Evolutionary conservation across 1,140 invertebrate genomes (phyloP).

Genomic region (Yoshiicerus persimilis): DNA sequence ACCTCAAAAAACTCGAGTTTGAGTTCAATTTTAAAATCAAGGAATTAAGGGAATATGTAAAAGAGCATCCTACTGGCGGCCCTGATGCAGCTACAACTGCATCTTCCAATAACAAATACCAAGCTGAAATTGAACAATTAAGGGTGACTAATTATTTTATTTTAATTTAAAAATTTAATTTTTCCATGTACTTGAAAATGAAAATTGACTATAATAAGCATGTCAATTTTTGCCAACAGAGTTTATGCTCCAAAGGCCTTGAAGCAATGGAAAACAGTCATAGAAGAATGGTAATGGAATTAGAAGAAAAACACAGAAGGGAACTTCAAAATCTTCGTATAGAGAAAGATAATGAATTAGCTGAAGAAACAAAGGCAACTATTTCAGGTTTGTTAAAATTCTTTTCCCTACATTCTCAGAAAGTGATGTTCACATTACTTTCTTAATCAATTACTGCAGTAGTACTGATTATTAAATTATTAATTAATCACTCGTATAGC

Average conservation of each 20-base stretch:
- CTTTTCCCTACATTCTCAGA: too few relatives aligned
- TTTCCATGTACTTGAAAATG: not conserved
- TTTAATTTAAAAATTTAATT: not conserved
- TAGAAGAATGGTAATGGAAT: constrained; percentile 75
- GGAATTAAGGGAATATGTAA: constrained; percentile 39
- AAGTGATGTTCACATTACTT: too few relatives aligned
- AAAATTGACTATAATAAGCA: not conserved
- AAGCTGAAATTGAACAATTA: constrained; percentile 82
- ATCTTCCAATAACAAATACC: constrained; percentile 61
- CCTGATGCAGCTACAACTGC: constrained; percentile 9
- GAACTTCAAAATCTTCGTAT: constrained; percentile 66
- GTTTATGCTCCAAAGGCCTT: constrained; percentile 81
- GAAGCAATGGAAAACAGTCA: constrained; percentile 85
- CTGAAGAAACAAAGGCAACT: constrained; percentile 78
- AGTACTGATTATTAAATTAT: not conserved
- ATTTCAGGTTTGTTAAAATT: constrained; percentile 53
- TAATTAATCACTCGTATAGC: not conserved
- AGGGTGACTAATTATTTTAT: constrained; percentile 57
- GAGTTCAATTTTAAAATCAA: constrained; percentile 43
- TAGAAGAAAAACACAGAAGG: constrained; percentile 78
- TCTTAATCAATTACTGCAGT: not conserved
- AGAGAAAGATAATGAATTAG: constrained; percentile 84
- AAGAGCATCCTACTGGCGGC: constrained; percentile 22
- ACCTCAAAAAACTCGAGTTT: constrained; percentile 33
- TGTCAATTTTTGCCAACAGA: constrained; percentile 53